These are phyloP conservation scores for Metopia argyrocephala DNA, from an alignment of 2,888 invertebrate species.

Conservation along the genomic window DNA sequence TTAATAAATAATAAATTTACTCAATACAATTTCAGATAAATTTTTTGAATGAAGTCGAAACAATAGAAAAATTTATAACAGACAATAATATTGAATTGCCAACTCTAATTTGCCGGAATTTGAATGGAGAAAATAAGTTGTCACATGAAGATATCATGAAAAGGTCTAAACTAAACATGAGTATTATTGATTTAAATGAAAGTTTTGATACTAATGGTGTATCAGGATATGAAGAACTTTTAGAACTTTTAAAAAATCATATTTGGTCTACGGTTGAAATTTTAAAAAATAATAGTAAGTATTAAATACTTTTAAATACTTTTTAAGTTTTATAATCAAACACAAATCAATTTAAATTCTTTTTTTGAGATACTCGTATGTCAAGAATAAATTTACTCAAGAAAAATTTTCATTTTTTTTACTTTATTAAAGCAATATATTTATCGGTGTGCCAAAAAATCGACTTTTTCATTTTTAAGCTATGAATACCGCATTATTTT, in stretches of 20 bases:
- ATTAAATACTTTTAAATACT: not conserved
- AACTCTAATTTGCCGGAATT: conserved; percentile 66
- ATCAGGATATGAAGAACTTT: conserved; percentile 67
- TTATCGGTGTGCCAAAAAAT: no score
- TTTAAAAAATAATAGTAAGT: not conserved
- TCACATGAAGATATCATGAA: conserved; percentile 67
- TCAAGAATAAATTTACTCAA: no score
- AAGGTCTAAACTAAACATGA: conserved; percentile 63
- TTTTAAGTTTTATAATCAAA: not conserved
- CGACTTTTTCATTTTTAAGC: no score
- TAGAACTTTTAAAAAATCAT: conserved; percentile 67
- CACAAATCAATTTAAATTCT: no score
- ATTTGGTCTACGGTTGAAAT: conserved; percentile 68
- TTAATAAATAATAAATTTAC: no score
- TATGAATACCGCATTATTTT: no score
- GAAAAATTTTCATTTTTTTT: no score
- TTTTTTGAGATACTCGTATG: no score
- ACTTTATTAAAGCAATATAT: no score
- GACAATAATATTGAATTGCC: conserved; percentile 67
- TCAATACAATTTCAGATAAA: conserved; percentile 34
- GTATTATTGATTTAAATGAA: conserved; percentile 61
- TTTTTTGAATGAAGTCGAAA: conserved; percentile 35
- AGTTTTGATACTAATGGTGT: conserved; percentile 55
- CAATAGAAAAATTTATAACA: conserved; percentile 64
- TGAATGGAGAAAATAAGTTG: conserved; percentile 63